Conservation (phyloP, 2,113 vertebrate genomes). For the Centrocercus urophasianus region DNA sequence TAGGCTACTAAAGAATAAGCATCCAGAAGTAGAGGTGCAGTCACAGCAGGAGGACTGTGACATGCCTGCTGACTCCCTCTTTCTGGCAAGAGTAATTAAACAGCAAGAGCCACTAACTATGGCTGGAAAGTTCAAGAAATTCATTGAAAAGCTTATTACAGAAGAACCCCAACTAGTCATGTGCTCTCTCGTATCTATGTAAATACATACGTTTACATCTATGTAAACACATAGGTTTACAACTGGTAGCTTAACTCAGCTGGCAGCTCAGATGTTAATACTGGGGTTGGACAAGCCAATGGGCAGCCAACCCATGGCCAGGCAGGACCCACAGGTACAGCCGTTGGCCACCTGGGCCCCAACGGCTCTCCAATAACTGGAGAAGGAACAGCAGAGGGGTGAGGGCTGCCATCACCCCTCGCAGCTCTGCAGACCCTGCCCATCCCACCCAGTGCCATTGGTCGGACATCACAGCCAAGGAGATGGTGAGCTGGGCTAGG, state of each 20-base stretch:
- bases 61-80: background rate
- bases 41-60: background rate
- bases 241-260: background rate
- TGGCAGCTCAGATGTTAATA: background rate
- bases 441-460: accelerated
- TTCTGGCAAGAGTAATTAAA: background rate
- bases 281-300: background rate
- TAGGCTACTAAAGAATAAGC: background rate
- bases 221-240: background rate
- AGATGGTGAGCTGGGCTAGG: background rate
- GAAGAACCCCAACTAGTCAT: background rate
- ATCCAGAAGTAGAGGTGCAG: background rate
- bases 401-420: background rate
- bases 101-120: background rate
- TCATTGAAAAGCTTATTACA: background rate
- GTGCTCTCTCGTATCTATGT: background rate
- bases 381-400: background rate
- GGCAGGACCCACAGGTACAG: background rate
- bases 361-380: background rate
- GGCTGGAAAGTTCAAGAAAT: background rate
- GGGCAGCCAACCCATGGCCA: background rate
- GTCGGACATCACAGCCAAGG: accelerated
- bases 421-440: background rate
- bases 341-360: background rate
- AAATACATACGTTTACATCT: background rate